phyloP scores from a whole-genome alignment of 2,888 invertebrate genomes.

The Xylota segnis region DNA sequence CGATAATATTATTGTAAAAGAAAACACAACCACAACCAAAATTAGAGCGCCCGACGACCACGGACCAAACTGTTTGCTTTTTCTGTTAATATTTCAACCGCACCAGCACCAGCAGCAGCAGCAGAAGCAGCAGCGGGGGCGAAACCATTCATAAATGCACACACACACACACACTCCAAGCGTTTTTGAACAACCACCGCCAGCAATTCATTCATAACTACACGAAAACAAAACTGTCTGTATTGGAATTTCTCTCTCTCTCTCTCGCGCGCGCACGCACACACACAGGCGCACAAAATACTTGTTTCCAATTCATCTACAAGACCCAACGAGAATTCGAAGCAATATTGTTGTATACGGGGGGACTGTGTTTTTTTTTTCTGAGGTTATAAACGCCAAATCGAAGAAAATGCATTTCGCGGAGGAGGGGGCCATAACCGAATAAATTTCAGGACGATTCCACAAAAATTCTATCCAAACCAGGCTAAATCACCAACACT shows the following conservation, averaged over 20 bases:
- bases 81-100: slow-evolving; percentile 42
- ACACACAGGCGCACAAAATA: slow-evolving; percentile 48
- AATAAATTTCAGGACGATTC: slow-evolving; percentile 25
- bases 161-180: slow-evolving; percentile 26
- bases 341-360: slow-evolving; percentile 49
- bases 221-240: slow-evolving; percentile 71
- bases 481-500: slow-evolving; percentile 42
- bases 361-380: slow-evolving; percentile 33
- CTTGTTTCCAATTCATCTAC: slow-evolving; percentile 51
- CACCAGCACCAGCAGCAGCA: slow-evolving; percentile 26
- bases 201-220: slow-evolving; percentile 71
- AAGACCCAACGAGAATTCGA: slow-evolving; percentile 49
- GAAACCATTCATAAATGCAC: slow-evolving; percentile 72
- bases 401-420: slow-evolving; percentile 58
- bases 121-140: slow-evolving; percentile 57
- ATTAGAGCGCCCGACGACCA: slow-evolving; percentile 56
- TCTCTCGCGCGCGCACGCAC: slow-evolving; percentile 36
- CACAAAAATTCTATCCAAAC: slow-evolving; percentile 36
- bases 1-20: slow-evolving; percentile 37
- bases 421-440: neutral
- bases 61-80: slow-evolving; percentile 35
- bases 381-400: slow-evolving; percentile 64
- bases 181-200: slow-evolving; percentile 49
- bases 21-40: slow-evolving; percentile 46
- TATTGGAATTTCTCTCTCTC: slow-evolving; percentile 68